Evolutionary conservation across 2,113 vertebrate species (phyloP), one percentile per base, ranked within the genome.

Genomic region (Callopanchax toddi): DNA sequence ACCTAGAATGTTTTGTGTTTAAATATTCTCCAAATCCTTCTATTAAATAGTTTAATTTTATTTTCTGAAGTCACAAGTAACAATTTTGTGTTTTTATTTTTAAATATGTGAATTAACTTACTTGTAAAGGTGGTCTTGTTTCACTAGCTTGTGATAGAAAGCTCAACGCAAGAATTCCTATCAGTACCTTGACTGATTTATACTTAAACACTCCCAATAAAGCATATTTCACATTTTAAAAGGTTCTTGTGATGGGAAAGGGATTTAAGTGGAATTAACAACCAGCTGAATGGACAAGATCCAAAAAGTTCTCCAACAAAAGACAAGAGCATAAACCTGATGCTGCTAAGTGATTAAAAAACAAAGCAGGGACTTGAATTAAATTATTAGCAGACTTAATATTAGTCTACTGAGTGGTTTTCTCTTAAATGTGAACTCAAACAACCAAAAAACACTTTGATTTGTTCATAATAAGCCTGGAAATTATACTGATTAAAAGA

Each of bases 161-260:
- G 4, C 4, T 37, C 12, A 15, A 9, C 36, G 3, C 10, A 1
- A 37, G n/a, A n/a, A n/a, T n/a, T n/a, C n/a, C n/a, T n/a, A n/a
- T n/a, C n/a, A n/a, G n/a, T n/a, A n/a, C n/a, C n/a, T n/a, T n/a
- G n/a, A n/a, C n/a, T n/a, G n/a, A n/a, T n/a, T n/a, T n/a, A n/a
- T n/a, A n/a, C n/a, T n/a, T n/a, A n/a, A n/a, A n/a, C n/a, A n/a
- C n/a, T 16, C 39, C 15, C 5, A 0, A 40, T 15, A 16, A 40
- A 40, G 13, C 16, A 16, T 5, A 6, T 16, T 5, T 13, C 15
- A 17, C 23, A 8, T 29, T 17, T n/a, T 26, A 8, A 23, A 25
- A 18, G 23, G 46, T 51, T 81, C 49, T 75, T 64, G 67, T 68
- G 68, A 78, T 71, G 79, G 61, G 78, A 83, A 82, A 64, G 55